Percentiles rank a stretch among this genome's conserved stretches.
Evolutionary conservation across 1,140 invertebrate species (phyloP).

Genomic region (Zeugodacus cucurbitae): DNA sequence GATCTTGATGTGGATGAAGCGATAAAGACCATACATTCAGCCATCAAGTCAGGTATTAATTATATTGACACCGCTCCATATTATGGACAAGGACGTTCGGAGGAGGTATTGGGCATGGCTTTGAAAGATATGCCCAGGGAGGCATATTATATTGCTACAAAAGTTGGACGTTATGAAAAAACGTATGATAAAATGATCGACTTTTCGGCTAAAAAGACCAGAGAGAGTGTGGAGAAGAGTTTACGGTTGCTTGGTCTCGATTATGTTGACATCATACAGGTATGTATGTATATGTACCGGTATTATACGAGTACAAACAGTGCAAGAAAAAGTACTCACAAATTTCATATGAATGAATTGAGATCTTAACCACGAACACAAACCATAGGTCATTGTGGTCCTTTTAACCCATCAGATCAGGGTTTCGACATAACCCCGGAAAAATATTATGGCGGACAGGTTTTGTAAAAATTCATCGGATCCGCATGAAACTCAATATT

Average conservation of each 20-base stretch:
- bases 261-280: slow-evolving; percentile 91
- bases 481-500: no score
- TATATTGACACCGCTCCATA: slow-evolving; percentile 92
- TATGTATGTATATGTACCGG: slow-evolving; percentile 56
- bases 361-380: no score
- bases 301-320: no score
- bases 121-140: slow-evolving; percentile 81
- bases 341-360: no score
- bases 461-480: no score
- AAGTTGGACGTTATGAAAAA: slow-evolving; percentile 86
- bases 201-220: slow-evolving; percentile 81
- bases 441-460: no score
- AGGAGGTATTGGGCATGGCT: slow-evolving; percentile 84
- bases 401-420: no score
- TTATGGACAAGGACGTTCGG: slow-evolving; percentile 89
- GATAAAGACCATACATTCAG: slow-evolving; percentile 75
- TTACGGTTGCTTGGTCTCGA: slow-evolving; percentile 79
- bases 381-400: no score
- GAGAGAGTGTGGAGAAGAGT: slow-evolving; percentile 81
- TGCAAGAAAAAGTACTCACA: no score
- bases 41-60: slow-evolving; percentile 85
- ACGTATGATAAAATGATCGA: slow-evolving; percentile 85
- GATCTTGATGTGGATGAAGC: slow-evolving; percentile 71
- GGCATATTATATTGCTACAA: slow-evolving; percentile 92
- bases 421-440: no score